Percentiles rank a stretch among this genome's conserved stretches.
Evolutionary conservation across 2,113 vertebrate genomes (phyloP).

Genomic region (Chloropsis hardwickii): DNA sequence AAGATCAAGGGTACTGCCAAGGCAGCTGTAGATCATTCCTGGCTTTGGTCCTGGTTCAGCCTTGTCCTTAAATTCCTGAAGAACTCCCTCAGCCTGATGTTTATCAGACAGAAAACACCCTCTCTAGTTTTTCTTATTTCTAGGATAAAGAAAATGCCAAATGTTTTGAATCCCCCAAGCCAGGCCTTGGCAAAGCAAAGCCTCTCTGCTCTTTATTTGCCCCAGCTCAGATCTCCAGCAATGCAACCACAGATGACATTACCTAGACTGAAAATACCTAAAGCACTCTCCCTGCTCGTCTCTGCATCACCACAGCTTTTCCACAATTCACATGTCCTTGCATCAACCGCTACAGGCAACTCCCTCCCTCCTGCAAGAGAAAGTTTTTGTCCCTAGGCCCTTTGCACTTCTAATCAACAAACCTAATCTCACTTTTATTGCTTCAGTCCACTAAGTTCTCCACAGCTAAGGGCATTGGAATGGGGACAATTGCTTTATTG

Average conservation of each 20-base stretch:
- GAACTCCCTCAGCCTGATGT: background rate
- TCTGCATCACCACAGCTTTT: background rate
- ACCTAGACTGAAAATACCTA: background rate
- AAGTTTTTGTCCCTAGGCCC: background rate
- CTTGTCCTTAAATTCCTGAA: background rate
- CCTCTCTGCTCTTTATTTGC: background rate
- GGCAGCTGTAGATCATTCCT: conserved; percentile 17
- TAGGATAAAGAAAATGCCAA: background rate
- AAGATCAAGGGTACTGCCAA: conserved; percentile 45
- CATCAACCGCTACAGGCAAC: background rate
- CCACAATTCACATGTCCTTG: background rate
- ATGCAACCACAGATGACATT: background rate
- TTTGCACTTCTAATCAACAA: background rate
- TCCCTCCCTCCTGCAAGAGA: background rate
- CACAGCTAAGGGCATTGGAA: background rate
- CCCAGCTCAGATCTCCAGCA: background rate
- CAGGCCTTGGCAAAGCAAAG: background rate
- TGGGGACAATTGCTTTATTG: background rate
- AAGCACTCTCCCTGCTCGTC: background rate
- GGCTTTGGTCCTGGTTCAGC: background rate
- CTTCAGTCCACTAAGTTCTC: background rate
- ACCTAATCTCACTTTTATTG: background rate
- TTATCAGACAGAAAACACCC: background rate
- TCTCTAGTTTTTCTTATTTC: background rate
- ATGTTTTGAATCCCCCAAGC: background rate